A percentile compares a stretch with the other conserved stretches of the same genome.
Evolutionary conservation across 2,797 vertebrate species (phyloP).

Genomic region (Microctenopoma lineatum): DNA sequence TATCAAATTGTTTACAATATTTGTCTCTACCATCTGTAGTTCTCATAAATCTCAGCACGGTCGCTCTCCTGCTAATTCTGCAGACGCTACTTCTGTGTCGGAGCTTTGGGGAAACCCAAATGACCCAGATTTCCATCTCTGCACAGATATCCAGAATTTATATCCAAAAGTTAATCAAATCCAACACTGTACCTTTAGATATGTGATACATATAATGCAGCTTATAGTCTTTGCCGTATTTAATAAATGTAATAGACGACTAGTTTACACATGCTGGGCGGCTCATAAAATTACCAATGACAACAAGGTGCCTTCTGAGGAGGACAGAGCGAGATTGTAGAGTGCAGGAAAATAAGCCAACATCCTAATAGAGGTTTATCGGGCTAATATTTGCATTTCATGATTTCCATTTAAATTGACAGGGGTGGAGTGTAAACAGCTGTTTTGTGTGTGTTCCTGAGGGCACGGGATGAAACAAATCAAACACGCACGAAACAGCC

Average conservation of each 20-base stretch:
- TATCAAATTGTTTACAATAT: no score
- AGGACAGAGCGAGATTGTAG: conserved; percentile 21
- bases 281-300: background rate
- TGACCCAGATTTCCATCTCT: background rate
- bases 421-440: conserved; percentile 72
- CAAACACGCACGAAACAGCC: conserved; percentile 55
- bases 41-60: no score
- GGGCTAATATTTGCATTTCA: conserved; percentile 76
- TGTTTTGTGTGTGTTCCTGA: conserved; percentile 61
- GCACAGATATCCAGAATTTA: background rate
- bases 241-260: no score
- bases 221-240: no score
- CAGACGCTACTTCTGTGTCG: no score
- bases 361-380: conserved; percentile 69
- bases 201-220: no score
- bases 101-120: no score
- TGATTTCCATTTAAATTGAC: conserved; percentile 77
- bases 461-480: conserved; percentile 15
- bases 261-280: no score
- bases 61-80: background rate
- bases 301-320: conserved; percentile 19
- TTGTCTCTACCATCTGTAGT: no score
- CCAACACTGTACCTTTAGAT: background rate
- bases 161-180: background rate
- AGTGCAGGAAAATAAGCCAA: conserved; percentile 40